A percentile compares a stretch with the other conserved stretches of the same genome.
phyloP scores from a whole-genome alignment of 2,888 invertebrate genomes.

The Merodon equestris region DNA sequence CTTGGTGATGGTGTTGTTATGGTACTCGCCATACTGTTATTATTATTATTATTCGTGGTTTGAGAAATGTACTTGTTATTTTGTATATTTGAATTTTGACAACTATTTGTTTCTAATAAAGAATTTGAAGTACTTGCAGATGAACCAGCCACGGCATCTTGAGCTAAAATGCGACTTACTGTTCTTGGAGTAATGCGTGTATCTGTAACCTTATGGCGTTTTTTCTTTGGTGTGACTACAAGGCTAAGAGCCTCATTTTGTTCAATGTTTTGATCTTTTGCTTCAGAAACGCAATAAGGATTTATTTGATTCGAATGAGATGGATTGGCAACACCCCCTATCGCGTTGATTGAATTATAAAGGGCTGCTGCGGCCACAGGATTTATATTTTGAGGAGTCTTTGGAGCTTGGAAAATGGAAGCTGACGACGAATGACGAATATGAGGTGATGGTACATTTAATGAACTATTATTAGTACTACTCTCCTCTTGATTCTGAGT shows the following conservation, averaged over 20 bases:
- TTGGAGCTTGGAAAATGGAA: constrained; percentile 91
- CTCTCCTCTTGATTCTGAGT: constrained; percentile 73
- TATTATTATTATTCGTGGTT: constrained; percentile 41
- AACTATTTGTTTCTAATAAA: constrained; percentile 78
- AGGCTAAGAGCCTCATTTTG: constrained; percentile 96
- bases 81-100: constrained; percentile 81
- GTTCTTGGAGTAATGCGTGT: constrained; percentile 94
- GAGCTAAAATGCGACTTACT: constrained; percentile 90
- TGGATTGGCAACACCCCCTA: constrained; percentile 76
- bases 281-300: constrained; percentile 83
- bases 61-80: constrained; percentile 48
- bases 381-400: constrained; percentile 84
- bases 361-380: constrained; percentile 82
- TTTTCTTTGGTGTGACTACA: constrained; percentile 97
- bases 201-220: constrained; percentile 97
- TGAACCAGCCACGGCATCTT: constrained; percentile 88
- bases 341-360: constrained; percentile 83
- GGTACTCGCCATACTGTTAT: constrained; percentile 74
- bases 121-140: constrained; percentile 74
- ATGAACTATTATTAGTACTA: constrained; percentile 79
- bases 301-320: constrained; percentile 72
- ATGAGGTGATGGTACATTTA: constrained; percentile 83
- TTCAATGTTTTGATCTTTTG: constrained; percentile 85
- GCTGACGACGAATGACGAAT: constrained; percentile 84
- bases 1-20: constrained; percentile 80